A percentile compares a stretch with the other conserved stretches of the same genome.
phyloP scores from a whole-genome alignment of 30 jellyfish, hydroid and myxozoan genomes.

The Hydra vulgaris region DNA sequence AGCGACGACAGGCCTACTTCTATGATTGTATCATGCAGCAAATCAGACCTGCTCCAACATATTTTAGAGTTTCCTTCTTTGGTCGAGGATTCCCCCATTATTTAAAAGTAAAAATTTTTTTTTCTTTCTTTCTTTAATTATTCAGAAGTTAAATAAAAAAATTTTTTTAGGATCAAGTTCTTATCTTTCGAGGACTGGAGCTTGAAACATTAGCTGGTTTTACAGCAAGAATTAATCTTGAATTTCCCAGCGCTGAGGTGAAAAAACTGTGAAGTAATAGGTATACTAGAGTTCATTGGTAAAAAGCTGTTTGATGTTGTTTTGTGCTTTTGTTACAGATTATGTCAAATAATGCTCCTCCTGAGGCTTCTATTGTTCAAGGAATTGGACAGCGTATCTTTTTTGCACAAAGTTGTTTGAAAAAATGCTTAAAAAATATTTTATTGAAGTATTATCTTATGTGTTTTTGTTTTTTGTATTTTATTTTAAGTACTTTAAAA shows the following conservation, averaged over 20 bases:
- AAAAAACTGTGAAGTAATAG: too few species aligned
- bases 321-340: slow-evolving; percentile 33
- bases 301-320: too few species aligned
- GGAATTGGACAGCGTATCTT: slow-evolving; percentile 89
- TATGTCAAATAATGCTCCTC: slow-evolving; percentile 77
- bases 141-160: too few species aligned
- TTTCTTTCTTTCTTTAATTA: not conserved
- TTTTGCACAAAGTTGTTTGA: slow-evolving; percentile 3
- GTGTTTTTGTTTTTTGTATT: not conserved
- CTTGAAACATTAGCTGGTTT: slow-evolving; percentile 82
- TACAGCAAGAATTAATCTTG: slow-evolving; percentile 61
- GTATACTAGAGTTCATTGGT: not conserved
- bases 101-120: slow-evolving; percentile 47
- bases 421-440: too few species aligned
- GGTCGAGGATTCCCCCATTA: slow-evolving; percentile 93
- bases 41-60: slow-evolving; percentile 93
- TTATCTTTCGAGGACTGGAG: slow-evolving; percentile 81
- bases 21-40: slow-evolving; percentile 92
- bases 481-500: not conserved
- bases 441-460: too few species aligned
- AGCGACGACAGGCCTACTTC: slow-evolving; percentile 95
- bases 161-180: slow-evolving; percentile 47
- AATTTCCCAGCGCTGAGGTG: slow-evolving; percentile 95
- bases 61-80: slow-evolving; percentile 80
- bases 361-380: slow-evolving; percentile 56